A percentile compares a stretch with the other conserved stretches of the same genome.
Conservation (phyloP, 2,113 vertebrate species). For the Percina caprodes region DNA sequence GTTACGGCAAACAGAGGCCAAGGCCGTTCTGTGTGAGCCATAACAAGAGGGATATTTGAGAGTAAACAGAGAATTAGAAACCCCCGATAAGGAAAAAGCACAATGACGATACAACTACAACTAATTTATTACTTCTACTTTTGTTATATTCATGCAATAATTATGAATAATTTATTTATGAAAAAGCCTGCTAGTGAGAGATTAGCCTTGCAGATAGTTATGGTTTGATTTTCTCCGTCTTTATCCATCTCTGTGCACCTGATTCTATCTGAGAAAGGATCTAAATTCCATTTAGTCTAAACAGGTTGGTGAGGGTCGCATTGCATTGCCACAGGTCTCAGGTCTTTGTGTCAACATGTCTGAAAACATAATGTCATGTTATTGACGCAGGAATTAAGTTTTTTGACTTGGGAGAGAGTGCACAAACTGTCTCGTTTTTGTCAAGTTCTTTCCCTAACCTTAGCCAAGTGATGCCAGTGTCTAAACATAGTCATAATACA, state of each 20-base stretch:
- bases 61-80: conserved; percentile 20
- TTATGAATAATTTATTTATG: not conserved
- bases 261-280: not conserved
- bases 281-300: not conserved
- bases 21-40: conserved; percentile 37
- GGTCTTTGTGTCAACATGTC: not conserved
- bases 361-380: too few species aligned
- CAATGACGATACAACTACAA: not conserved
- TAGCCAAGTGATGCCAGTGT: not conserved
- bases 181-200: not conserved
- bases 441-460: not conserved
- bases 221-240: not conserved
- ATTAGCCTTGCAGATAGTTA: not conserved
- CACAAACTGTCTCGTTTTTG: not conserved
- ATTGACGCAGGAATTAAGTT: too few species aligned
- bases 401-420: not conserved
- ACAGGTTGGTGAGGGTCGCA: not conserved
- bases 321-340: not conserved
- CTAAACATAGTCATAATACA: not conserved
- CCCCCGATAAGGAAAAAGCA: conserved; percentile 2
- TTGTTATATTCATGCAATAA: not conserved
- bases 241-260: not conserved
- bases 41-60: conserved; percentile 36
- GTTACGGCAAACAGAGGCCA: conserved; percentile 55
- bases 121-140: not conserved